Base-by-base conservation (phyloP, 2,888 invertebrate genomes). In the Eupithecia subumbrata region DNA sequence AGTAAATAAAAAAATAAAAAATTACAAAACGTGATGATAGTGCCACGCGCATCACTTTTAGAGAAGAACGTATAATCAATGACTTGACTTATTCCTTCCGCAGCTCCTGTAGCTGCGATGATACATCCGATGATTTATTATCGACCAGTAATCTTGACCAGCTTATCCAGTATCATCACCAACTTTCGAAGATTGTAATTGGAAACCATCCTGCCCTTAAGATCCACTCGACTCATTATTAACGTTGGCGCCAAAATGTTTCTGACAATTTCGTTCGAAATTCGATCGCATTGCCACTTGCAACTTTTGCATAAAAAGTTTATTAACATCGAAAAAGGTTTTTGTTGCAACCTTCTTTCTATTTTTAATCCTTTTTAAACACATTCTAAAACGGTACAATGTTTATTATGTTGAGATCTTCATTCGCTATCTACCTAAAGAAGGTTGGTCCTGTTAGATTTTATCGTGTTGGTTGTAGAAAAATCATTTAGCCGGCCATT, bases 201-300 rank as follows among this genome's bases (percentile, higher is more conserved):
- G 52, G 11, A 56, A 56, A n/a, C n/a, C 48, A n/a, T 48, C 64
- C 64, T 45, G 43, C 34, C 69, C 72, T 74, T 74, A 74, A 67
- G 34, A 60, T 40, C 81, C 81, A 16, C 80, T 80, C 77, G 83
- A 78, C 83, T 82, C 80, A 77, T 85, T 88, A 88, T 89, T 85
- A 84, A 88, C 85, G 84, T 82, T 82, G 87, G 86, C 89, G 87
- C 88, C 88, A 81, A 81, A 84, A 81, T 78, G 45, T 69, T 73
- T 69, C 63, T 25, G 69, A 78, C 70, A 76, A 76, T 81, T 78
- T 77, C 73, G 72, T 75, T 77, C 70, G 72, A 73, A 75, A 73
- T 77, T 73, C 71, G 73, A 77, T 74, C 74, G 63, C 70, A 72
- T 63, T 66, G 16, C 43, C 34, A 68, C 73, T 71, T 63, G 68